Base-by-base conservation (phyloP, 1,140 invertebrate species). In the Atopsyche davidsoni region DNA sequence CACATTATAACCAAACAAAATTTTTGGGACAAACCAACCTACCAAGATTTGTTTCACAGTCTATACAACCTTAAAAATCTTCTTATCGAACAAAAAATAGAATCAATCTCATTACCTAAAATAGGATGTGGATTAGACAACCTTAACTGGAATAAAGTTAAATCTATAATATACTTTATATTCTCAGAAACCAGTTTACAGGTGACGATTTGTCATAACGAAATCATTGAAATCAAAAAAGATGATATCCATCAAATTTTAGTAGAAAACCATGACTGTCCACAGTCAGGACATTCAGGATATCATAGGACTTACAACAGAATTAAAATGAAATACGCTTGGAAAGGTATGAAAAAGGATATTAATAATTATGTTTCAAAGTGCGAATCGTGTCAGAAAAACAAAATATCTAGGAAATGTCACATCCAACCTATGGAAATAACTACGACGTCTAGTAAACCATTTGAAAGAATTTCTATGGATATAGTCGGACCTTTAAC, bases 401-500 rank as follows among this genome's bases (percentile, higher is more conserved):
- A 62, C 43, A 65, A 64, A 56, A 57, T 51, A 7, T 50, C 53
- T 48, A 17, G 53, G 6, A 52, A 56, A 22, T 56, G 44, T 7
- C 55, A 44, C 25, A 59, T 51, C 52, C 25, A 35, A 31, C 57
- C 62, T 11, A 63, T 62, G 61, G 46, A 63, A 57, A 66, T 66
- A 6, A 64, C 62, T 10, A 58, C 56, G 4, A 65, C 59, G 2
- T 59, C 55, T 13, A 45, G 51, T 13, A 39, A 42, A 48, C 57
- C 61, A 9, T 63, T 59, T 35, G 44, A 64, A 58, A 45, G 53
- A 28, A 13, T 60, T 43, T 42, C 57, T 31, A 28, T 64, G 2
- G 61, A 64, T 48, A 61, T 64, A 10, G 62, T 65, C 21, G 62
- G 64, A 18, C 64, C 62, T 13, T 42, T 67, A 40, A 46, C 60